Evolutionary conservation across 35 echinoderm and acorn worm species (phyloP).

Genomic region (Amphiura filiformis): DNA sequence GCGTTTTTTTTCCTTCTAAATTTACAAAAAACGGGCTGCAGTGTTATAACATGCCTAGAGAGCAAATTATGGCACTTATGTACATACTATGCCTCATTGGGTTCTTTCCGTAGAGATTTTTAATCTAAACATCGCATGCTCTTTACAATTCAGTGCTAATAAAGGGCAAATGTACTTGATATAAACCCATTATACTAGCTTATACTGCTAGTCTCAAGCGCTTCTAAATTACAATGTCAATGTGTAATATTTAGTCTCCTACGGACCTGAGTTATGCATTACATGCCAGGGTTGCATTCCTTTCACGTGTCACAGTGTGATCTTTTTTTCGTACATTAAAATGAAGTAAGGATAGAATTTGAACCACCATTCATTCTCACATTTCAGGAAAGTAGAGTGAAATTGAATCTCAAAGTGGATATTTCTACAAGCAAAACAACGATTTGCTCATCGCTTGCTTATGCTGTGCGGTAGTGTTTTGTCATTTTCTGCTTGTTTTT

Average conservation of each 20-base stretch:
- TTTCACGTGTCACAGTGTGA: neutral
- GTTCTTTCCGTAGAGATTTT: neutral
- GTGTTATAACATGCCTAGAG: neutral
- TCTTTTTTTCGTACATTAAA: neutral
- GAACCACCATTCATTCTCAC: neutral
- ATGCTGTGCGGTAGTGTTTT: too few species aligned
- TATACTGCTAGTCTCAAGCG: neutral
- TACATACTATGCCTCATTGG: neutral
- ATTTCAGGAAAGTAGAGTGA: constrained; percentile 1
- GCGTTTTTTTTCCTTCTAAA: neutral
- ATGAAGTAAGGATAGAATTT: neutral
- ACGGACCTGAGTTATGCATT: neutral
- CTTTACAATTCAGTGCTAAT: neutral
- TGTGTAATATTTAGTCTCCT: neutral
- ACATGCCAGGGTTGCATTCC: neutral
- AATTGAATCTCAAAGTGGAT: neutral
- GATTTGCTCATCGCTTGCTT: neutral
- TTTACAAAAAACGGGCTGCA: neutral
- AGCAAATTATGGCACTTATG: neutral
- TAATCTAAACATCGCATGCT: neutral
- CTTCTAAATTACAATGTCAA: neutral
- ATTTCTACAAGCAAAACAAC: neutral
- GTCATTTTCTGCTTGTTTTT: too few species aligned
- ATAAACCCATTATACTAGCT: neutral
- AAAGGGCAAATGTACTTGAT: neutral